Percentiles rank a stretch among this genome's conserved stretches.
These are phyloP conservation scores for Colossoma macropomum DNA, from an alignment of 2,113 vertebrate genomes.

Conservation along the genomic window DNA sequence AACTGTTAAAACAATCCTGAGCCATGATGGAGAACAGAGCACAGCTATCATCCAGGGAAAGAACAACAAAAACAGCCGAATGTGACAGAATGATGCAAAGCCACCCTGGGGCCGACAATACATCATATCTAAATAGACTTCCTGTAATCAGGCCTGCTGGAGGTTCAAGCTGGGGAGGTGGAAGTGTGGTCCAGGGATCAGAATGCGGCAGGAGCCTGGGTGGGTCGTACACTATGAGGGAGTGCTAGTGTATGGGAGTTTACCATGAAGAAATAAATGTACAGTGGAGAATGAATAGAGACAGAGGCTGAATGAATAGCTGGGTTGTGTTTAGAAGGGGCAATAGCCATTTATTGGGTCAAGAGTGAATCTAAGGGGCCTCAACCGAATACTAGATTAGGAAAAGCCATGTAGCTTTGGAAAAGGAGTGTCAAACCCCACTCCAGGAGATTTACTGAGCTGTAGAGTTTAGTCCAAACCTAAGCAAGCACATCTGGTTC, in stretches of 20 bases:
- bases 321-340: conserved; percentile 14
- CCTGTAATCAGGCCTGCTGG: conserved; percentile 61
- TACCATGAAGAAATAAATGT: not conserved
- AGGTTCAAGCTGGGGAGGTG: conserved; percentile 41
- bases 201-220: not conserved
- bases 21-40: conserved; percentile 62
- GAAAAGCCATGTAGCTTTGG: not conserved
- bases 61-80: conserved; percentile 54
- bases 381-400: not conserved
- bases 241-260: not conserved
- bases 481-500: not conserved
- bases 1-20: conserved; percentile 62
- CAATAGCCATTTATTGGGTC: not conserved
- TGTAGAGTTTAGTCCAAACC: not conserved
- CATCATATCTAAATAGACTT: conserved; percentile 68
- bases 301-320: conserved; percentile 6
- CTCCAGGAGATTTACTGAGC: not conserved
- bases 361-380: not conserved
- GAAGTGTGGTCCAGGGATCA: conserved; percentile 39
- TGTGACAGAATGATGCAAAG: conserved; percentile 56
- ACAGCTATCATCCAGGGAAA: conserved; percentile 50
- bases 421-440: not conserved
- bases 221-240: not conserved
- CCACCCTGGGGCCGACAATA: conserved; percentile 58
- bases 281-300: not conserved